Percentiles rank a stretch among this genome's conserved stretches.
Evolutionary conservation across 2,888 invertebrate genomes (phyloP).

Genomic region (Scaptomyza reducta): DNA sequence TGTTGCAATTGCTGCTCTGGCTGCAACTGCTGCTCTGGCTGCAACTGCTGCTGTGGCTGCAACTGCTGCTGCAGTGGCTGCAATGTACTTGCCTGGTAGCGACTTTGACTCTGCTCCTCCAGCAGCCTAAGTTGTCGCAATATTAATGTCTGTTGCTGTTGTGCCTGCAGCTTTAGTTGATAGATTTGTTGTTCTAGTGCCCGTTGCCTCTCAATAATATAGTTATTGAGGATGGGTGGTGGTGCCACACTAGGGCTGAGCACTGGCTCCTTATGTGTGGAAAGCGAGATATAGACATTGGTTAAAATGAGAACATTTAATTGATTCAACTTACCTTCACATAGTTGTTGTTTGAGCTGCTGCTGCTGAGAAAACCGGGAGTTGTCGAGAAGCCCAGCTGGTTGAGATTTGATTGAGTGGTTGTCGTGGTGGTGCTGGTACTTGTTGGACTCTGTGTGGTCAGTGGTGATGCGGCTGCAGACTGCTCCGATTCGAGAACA

Average conservation of each 20-base stretch:
- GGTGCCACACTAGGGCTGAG: slow-evolving; percentile 33
- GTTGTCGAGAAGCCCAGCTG: slow-evolving; percentile 55
- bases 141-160: slow-evolving; percentile 89
- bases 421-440: slow-evolving; percentile 41
- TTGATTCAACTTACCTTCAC: slow-evolving; percentile 54
- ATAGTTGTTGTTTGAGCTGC: slow-evolving; percentile 55
- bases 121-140: slow-evolving; percentile 88
- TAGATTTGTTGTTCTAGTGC: slow-evolving; percentile 89
- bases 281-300: not conserved
- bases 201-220: slow-evolving; percentile 86
- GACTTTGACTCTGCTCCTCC: slow-evolving; percentile 85
- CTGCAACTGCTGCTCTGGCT: slow-evolving; percentile 20
- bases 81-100: slow-evolving; percentile 63
- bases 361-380: slow-evolving; percentile 55
- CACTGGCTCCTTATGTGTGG: slow-evolving; percentile 50
- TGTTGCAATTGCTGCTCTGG: slow-evolving; percentile 3
- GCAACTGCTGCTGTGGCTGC: slow-evolving; percentile 39
- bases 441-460: slow-evolving; percentile 70
- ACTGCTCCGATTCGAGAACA: slow-evolving; percentile 72
- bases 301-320: not conserved
- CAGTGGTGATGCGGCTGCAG: slow-evolving; percentile 40
- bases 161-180: slow-evolving; percentile 88
- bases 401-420: slow-evolving; percentile 50
- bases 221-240: slow-evolving; percentile 72
- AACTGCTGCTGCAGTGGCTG: slow-evolving; percentile 46